Evolutionary conservation across 2,113 vertebrate genomes (phyloP).

Genomic region (Chlorodrepanis virens): DNA sequence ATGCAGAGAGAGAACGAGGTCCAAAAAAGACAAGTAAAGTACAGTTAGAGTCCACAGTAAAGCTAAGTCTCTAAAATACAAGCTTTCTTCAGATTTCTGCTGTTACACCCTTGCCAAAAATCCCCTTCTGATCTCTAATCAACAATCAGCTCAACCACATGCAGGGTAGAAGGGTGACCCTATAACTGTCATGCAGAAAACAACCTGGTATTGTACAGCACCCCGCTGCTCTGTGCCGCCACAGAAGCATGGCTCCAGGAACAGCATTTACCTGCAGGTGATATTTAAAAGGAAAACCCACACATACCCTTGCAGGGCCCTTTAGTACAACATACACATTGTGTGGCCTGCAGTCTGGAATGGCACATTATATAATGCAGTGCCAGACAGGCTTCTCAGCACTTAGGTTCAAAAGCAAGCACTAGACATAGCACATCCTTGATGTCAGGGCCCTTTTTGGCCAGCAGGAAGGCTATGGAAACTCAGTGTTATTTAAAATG

Average conservation of each 20-base stretch:
- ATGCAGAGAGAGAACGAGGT: neutral
- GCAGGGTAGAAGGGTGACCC: neutral
- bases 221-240: neutral
- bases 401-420: neutral
- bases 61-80: neutral
- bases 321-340: conserved; percentile 26
- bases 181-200: neutral
- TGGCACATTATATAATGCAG: neutral
- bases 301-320: neutral
- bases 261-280: conserved; percentile 8
- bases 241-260: neutral
- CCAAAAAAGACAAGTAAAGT: neutral
- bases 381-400: conserved; percentile 18
- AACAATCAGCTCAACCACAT: neutral
- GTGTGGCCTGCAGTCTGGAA: neutral
- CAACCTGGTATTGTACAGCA: neutral
- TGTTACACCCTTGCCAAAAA: neutral
- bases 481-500: neutral
- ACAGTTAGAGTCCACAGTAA: neutral
- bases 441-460: neutral
- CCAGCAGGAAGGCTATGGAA: neutral
- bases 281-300: conserved; percentile 28
- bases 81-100: neutral
- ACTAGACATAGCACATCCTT: neutral
- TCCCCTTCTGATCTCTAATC: conserved; percentile 6